A percentile compares a stretch with the other conserved stretches of the same genome.
phyloP scores from a whole-genome alignment of 2,888 invertebrate species.

The Folsomia manolachei region DNA sequence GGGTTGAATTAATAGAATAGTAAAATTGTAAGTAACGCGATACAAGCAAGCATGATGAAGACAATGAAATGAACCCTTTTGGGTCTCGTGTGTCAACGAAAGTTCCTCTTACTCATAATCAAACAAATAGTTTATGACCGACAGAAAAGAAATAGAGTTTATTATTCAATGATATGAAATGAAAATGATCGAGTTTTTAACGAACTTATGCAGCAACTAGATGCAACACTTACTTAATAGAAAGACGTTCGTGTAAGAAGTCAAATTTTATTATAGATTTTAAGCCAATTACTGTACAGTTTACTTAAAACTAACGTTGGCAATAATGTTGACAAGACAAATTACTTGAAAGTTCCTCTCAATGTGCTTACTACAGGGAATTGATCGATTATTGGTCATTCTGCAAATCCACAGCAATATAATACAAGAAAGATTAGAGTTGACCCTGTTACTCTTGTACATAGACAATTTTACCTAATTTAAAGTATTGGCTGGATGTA shows the following conservation, averaged over 20 bases:
- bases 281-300: neutral
- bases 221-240: no score
- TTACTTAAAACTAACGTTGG: constrained; percentile 7
- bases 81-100: constrained; percentile 46
- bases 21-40: neutral
- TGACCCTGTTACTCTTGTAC: no score
- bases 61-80: constrained; percentile 17
- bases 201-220: neutral
- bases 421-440: neutral
- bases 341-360: constrained; percentile 20
- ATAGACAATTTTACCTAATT: no score
- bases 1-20: neutral
- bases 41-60: constrained; percentile 14
- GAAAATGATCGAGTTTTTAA: neutral
- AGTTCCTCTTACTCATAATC: constrained; percentile 46
- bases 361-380: constrained; percentile 18
- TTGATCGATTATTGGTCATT: neutral
- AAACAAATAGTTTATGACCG: no score
- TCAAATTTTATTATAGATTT: neutral
- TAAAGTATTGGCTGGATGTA: neutral
- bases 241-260: neutral
- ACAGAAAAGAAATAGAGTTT: constrained; percentile 2
- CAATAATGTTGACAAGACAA: constrained; percentile 16
- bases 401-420: neutral
- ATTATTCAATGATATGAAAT: neutral